These are phyloP conservation scores for Prunella himalayana DNA, from an alignment of 2,113 vertebrate species.

Conservation along the genomic window DNA sequence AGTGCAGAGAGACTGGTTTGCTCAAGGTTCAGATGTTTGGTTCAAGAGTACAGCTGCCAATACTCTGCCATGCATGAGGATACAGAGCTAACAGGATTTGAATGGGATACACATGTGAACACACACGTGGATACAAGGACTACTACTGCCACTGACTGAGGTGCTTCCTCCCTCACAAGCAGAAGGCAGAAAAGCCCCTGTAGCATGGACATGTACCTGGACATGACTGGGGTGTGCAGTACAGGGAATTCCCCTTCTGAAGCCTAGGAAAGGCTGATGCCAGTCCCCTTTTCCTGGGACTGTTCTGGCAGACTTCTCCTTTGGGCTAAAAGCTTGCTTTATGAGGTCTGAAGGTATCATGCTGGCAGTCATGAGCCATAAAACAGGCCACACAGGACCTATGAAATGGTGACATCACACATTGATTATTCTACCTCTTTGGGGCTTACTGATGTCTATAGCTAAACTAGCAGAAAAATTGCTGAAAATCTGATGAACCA, in stretches of 20 bases:
- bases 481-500: background rate
- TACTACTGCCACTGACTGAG: background rate
- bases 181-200: background rate
- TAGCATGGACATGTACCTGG: too few relatives aligned
- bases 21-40: background rate
- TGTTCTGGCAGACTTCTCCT: background rate
- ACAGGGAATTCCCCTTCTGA: background rate
- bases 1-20: background rate
- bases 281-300: background rate
- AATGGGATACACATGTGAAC: background rate
- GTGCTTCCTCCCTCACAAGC: background rate
- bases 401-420: background rate
- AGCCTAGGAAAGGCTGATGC: background rate
- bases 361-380: background rate
- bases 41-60: background rate
- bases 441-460: background rate
- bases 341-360: background rate
- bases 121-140: background rate
- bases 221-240: accelerated
- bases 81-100: background rate
- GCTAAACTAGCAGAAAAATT: background rate
- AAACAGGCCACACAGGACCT: background rate
- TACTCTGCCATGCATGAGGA: background rate
- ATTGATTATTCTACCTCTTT: background rate
- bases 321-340: background rate